Conservation (phyloP, 2,888 invertebrate species). For the Patella ulyssiponensis region DNA sequence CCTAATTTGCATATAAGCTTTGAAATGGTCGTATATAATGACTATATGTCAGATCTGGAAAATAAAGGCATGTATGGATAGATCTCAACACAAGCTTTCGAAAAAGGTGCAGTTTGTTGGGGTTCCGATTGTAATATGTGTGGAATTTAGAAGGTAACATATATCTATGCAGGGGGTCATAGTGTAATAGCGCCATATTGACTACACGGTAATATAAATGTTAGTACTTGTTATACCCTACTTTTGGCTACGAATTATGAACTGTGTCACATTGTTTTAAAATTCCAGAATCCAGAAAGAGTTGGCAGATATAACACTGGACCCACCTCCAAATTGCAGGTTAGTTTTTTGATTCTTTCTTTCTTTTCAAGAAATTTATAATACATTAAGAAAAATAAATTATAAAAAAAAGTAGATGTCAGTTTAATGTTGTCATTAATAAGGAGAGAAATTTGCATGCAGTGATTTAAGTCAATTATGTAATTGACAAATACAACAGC, state of each 20-base stretch:
- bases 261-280: background rate
- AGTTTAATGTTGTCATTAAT: no score
- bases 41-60: background rate
- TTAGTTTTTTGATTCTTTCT: constrained; percentile 26
- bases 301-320: constrained; percentile 95
- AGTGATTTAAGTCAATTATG: no score
- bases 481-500: no score
- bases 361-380: no score
- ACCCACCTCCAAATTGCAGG: constrained; percentile 94
- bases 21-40: background rate
- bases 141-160: constrained; percentile 6
- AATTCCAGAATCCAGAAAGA: constrained; percentile 90
- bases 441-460: no score
- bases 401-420: no score
- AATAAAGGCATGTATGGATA: background rate
- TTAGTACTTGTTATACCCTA: background rate
- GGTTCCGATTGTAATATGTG: background rate
- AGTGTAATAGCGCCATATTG: constrained; percentile 7
- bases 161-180: constrained; percentile 7
- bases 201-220: background rate
- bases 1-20: constrained; percentile 13
- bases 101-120: background rate
- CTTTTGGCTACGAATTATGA: background rate
- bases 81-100: constrained; percentile 2
- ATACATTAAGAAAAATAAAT: no score